Base-by-base conservation (phyloP, 1,140 invertebrate genomes). In the Colletes gigas region DNA sequence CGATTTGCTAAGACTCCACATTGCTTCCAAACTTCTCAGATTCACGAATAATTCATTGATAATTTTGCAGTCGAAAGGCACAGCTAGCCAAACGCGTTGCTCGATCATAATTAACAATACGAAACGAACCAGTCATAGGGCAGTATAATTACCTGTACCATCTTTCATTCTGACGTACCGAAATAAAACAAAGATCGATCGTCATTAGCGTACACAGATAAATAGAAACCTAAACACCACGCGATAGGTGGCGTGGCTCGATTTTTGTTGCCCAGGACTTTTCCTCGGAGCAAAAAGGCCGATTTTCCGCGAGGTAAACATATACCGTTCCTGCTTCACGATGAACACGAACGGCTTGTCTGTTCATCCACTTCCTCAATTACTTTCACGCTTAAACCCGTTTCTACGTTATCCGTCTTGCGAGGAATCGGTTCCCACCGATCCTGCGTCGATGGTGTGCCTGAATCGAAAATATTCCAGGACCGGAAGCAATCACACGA, bases 381-480 rank as follows among this genome's bases (percentile, higher is more conserved):
- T 90, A 90, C 90, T 90, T 90, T 89, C 89, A 89, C 88, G 85
- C 89, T 90, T 89, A 89, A 89, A 90, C 88, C 88, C 85, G 87
- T 90, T 89, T 90, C 85, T 84, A 86, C 78, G 88, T 83, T 90
- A 89, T 88, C 89, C 83, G 88, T 88, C 88, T 87, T 63, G 72
- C 66, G 79, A 72, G 69, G 82, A 80, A 86, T 88, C 83, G 78
- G 80, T 90, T 89, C 81, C 80, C 86, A 83, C 84, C 82, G 84
- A 88, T 86, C 77, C 6, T n/a, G 52, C 83, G 44, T 59, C 59
- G 74, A 50, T 78, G 50, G 15, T 60, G 68, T 70, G 41, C 67
- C 62, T 66, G 14, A 47, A 50, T 69, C 69, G 70, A 78, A 85
- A 85, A 82, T 70, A 78, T 69, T 71, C 14, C 54, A 63, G 77